phyloP scores from a whole-genome alignment of 53 echinoderm and acorn worm genomes.

The Zoroaster sp. region DNA sequence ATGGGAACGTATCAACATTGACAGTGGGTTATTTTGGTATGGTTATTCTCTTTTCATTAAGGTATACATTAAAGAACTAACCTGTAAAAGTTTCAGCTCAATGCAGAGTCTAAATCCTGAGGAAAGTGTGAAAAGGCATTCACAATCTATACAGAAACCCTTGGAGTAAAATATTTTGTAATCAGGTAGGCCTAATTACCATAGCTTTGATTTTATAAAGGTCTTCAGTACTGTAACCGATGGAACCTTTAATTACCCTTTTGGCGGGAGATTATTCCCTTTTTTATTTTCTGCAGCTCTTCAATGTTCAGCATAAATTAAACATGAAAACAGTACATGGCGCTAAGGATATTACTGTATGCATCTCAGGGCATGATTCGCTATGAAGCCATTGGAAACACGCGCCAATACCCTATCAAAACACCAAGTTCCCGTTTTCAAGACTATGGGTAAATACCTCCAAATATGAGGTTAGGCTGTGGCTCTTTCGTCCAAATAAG shows the following conservation, averaged over 20 bases:
- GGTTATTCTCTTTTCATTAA: no score
- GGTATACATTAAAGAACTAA: no score
- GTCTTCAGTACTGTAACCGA: no score
- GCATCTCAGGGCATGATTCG: constrained; percentile 8
- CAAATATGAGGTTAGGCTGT: not conserved
- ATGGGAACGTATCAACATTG: no score
- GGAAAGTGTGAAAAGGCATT: no score
- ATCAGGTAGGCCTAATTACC: no score
- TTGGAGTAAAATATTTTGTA: no score
- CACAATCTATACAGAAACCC: no score
- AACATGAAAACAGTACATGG: not conserved
- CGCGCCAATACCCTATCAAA: constrained; percentile 38
- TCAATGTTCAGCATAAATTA: not conserved
- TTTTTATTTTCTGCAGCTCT: not conserved
- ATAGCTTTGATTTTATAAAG: no score
- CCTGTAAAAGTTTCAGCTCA: no score
- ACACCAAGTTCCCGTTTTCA: constrained; percentile 11
- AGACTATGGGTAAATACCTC: constrained; percentile 32
- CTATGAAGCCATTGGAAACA: constrained; percentile 16
- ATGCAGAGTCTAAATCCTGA: no score
- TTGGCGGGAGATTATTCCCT: not conserved
- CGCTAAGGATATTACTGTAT: not conserved
- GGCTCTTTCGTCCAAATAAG: not conserved
- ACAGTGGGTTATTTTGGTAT: no score
- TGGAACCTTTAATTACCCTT: not conserved